Evolutionary conservation across 2,888 invertebrate species (phyloP).

Genomic region (Gymnocheta viridis): DNA sequence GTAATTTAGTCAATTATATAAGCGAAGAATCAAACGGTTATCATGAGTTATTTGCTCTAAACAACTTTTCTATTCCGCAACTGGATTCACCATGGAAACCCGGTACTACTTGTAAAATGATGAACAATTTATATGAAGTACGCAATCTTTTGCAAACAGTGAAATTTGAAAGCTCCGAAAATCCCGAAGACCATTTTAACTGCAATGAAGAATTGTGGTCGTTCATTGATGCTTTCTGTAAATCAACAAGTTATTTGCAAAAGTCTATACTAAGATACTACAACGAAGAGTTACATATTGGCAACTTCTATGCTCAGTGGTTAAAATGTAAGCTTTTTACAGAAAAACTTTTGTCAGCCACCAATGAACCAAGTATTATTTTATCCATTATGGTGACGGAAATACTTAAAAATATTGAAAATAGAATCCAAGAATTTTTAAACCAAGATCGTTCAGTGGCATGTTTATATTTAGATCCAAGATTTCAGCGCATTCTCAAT

Average conservation of each 20-base stretch:
- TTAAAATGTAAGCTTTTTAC: slow-evolving; percentile 55
- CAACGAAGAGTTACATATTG: slow-evolving; percentile 47
- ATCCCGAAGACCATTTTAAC: slow-evolving; percentile 30
- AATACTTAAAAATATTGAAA: slow-evolving; percentile 28
- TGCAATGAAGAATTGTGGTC: slow-evolving; percentile 40
- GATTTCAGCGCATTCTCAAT: slow-evolving; percentile 48
- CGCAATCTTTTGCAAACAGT: slow-evolving; percentile 19
- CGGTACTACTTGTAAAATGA: slow-evolving; percentile 56
- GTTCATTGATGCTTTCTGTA: slow-evolving; percentile 49
- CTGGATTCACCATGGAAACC: slow-evolving; percentile 62
- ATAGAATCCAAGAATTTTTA: background rate
- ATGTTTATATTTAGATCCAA: slow-evolving; percentile 53
- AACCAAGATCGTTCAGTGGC: background rate
- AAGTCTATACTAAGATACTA: slow-evolving; percentile 42
- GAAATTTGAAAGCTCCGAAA: slow-evolving; percentile 34
- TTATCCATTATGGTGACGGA: slow-evolving; percentile 7
- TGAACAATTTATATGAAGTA: slow-evolving; percentile 28
- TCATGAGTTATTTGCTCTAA: slow-evolving; percentile 26
- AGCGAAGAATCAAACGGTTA: slow-evolving; percentile 41
- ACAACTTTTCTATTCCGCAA: slow-evolving; percentile 28
- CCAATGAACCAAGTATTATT: background rate
- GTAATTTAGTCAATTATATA: slow-evolving; percentile 52
- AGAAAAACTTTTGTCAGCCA: slow-evolving; percentile 6
- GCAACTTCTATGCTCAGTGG: slow-evolving; percentile 66
- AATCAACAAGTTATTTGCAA: slow-evolving; percentile 37